phyloP scores from a whole-genome alignment of 2,888 invertebrate species.

The Autographa gamma region DNA sequence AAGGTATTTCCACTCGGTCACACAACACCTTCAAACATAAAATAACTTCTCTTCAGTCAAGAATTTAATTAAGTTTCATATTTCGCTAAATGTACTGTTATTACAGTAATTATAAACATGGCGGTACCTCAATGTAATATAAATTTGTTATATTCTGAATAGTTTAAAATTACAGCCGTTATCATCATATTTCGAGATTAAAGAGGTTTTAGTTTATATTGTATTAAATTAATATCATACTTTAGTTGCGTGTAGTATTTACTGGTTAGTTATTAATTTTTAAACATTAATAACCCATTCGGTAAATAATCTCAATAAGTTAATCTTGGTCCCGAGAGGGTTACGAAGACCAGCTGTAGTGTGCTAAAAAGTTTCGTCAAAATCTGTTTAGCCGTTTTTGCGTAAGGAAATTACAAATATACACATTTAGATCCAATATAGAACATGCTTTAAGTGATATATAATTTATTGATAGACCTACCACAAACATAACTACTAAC shows the following conservation, averaged over 20 bases:
- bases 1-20: slow-evolving; percentile 15
- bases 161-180: slow-evolving; percentile 12
- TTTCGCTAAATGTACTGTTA: slow-evolving; percentile 39
- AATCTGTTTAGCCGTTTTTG: too few species aligned
- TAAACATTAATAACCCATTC: too few species aligned
- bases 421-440: too few species aligned
- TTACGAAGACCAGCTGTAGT: too few species aligned
- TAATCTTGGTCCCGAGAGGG: too few species aligned
- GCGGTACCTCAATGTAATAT: slow-evolving; percentile 24
- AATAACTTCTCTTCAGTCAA: slow-evolving; percentile 21
- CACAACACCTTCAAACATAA: slow-evolving; percentile 10
- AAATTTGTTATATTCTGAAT: slow-evolving; percentile 8
- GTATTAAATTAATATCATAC: not conserved
- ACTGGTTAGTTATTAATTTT: too few species aligned
- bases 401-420: too few species aligned
- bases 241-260: not conserved
- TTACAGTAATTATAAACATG: slow-evolving; percentile 35
- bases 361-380: too few species aligned
- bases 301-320: too few species aligned
- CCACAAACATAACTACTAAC: not conserved
- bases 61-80: slow-evolving; percentile 53
- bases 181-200: not conserved
- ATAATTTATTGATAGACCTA: too few species aligned
- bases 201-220: not conserved
- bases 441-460: too few species aligned